Percentiles rank a stretch among this genome's conserved stretches.
Conservation (phyloP, 2,888 invertebrate species). For the Hirudinaria manillensis region DNA sequence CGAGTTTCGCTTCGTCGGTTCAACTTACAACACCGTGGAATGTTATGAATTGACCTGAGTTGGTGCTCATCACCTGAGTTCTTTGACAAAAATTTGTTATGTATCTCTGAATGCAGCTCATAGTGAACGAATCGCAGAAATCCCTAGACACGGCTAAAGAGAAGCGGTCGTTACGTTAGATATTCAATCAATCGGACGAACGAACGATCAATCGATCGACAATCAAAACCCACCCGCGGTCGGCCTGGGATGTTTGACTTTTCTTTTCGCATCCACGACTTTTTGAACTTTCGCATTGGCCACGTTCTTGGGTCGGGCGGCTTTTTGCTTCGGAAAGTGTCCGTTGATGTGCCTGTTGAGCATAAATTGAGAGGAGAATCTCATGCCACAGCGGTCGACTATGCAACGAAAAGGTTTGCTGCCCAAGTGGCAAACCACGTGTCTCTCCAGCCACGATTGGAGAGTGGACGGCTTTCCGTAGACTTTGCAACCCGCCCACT, state of each 20-base stretch:
- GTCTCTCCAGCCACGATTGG: conserved; percentile 84
- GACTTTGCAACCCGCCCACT: conserved; percentile 90
- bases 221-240: background rate
- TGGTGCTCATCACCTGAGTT: conserved; percentile 48
- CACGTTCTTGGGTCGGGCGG: conserved; percentile 67
- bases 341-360: conserved; percentile 87
- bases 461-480: conserved; percentile 86
- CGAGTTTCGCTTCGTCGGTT: too few relatives aligned
- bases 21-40: conserved; percentile 46
- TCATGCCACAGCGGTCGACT: conserved; percentile 77
- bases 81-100: conserved; percentile 60
- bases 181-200: background rate
- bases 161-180: background rate
- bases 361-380: conserved; percentile 59
- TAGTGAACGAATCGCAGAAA: conserved; percentile 83
- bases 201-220: too few relatives aligned
- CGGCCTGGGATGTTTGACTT: conserved; percentile 70
- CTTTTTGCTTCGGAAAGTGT: conserved; percentile 71
- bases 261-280: conserved; percentile 63
- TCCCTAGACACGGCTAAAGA: conserved; percentile 62
- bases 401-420: conserved; percentile 92
- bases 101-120: conserved; percentile 83
- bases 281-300: background rate
- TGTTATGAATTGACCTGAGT: conserved; percentile 49
- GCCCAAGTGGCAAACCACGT: conserved; percentile 81